A percentile compares a stretch with the other conserved stretches of the same genome.
Conservation (phyloP, 2,113 vertebrate genomes). For the Cebidichthys violaceus region DNA sequence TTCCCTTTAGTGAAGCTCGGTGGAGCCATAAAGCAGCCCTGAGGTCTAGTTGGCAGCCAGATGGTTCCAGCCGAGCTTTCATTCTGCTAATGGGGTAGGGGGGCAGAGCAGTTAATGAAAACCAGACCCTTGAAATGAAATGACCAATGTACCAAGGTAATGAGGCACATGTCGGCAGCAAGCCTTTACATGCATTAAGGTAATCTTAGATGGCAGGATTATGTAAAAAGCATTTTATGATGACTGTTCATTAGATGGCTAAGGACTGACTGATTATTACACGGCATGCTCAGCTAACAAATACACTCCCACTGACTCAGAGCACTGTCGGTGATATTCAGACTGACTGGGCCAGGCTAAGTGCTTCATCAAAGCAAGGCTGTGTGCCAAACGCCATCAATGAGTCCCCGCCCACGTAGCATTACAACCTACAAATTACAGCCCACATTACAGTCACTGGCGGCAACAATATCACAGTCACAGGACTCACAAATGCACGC, state of each 20-base stretch:
- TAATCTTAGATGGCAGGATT: conserved; percentile 79
- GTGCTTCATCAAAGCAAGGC: conserved; percentile 62
- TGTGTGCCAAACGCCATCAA: conserved; percentile 73
- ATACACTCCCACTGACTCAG: conserved; percentile 67
- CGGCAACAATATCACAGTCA: conserved; percentile 65
- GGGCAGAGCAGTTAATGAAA: conserved; percentile 83
- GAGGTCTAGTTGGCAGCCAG: conserved; percentile 79
- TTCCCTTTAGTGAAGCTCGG: conserved; percentile 71
- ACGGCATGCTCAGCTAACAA: conserved; percentile 64
- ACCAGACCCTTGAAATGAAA: conserved; percentile 84
- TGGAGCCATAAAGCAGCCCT: conserved; percentile 75
- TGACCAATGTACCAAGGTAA: conserved; percentile 83
- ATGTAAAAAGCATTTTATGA: conserved; percentile 79
- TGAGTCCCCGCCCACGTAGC: conserved; percentile 66
- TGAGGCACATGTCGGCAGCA: conserved; percentile 74
- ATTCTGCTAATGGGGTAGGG: conserved; percentile 78
- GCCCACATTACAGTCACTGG: conserved; percentile 60
- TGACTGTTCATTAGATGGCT: conserved; percentile 73
- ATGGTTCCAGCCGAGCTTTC: conserved; percentile 77
- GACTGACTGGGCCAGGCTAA: conserved; percentile 66
- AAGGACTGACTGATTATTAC: conserved; percentile 70
- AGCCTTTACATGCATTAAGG: conserved; percentile 79
- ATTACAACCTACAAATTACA: conserved; percentile 66
- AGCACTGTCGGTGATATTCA: conserved; percentile 64
- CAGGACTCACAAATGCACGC: conserved; percentile 61